Conservation (phyloP, 2,797 vertebrate species). For the Poeciliopsis paucimaculata region DNA sequence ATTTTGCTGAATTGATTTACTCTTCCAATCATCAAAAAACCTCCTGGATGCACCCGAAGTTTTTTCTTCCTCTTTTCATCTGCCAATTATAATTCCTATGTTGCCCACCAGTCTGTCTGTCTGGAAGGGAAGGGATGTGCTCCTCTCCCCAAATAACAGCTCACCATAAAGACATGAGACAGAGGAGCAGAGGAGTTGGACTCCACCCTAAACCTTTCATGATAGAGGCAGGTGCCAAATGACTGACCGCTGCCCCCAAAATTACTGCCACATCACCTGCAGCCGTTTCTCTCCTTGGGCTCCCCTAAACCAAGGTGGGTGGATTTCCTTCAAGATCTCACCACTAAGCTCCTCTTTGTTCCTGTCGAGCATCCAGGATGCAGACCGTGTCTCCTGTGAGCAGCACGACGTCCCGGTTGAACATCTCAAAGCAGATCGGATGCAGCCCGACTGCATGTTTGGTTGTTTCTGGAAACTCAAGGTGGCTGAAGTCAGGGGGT, state of each 20-base stretch:
- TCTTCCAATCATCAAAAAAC: conserved; percentile 26
- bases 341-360: conserved; percentile 21
- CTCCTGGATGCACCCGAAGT: conserved; percentile 46
- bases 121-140: conserved; percentile 14
- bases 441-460: conserved; percentile 13
- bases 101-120: conserved; percentile 12
- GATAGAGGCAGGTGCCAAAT: conserved; percentile 56
- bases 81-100: conserved; percentile 13
- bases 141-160: conserved; percentile 46
- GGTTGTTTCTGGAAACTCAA: conserved; percentile 8
- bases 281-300: conserved; percentile 30
- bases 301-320: conserved; percentile 12
- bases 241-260: conserved; percentile 36
- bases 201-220: conserved; percentile 59
- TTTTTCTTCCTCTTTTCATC: conserved; percentile 13
- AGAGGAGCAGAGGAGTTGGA: conserved; percentile 34
- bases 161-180: conserved; percentile 30
- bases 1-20: not conserved
- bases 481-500: not conserved
- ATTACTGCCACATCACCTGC: conserved; percentile 69
- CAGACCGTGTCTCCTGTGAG: conserved; percentile 12
- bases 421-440: conserved; percentile 15
- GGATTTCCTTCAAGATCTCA: conserved; percentile 31
- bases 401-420: not conserved
- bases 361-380: conserved; percentile 7